A percentile compares a stretch with the other conserved stretches of the same genome.
These are phyloP conservation scores for Gryllus longicercus DNA, from an alignment of 2,888 invertebrate genomes.

Conservation along the genomic window DNA sequence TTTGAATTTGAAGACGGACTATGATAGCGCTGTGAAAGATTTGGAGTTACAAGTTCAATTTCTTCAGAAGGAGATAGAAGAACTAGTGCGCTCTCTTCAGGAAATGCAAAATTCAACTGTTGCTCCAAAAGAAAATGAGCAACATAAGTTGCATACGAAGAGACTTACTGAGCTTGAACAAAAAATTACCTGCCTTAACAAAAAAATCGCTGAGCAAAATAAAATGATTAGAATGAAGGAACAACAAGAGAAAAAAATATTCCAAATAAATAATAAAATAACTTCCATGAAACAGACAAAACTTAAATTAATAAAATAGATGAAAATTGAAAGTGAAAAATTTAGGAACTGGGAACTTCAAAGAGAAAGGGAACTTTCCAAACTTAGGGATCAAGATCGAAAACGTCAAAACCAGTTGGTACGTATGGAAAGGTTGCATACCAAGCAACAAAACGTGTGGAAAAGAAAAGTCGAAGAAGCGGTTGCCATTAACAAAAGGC, in stretches of 20 bases:
- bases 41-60: slow-evolving; percentile 65
- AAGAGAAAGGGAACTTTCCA: slow-evolving; percentile 74
- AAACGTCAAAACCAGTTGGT: slow-evolving; percentile 77
- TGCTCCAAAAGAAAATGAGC: not conserved
- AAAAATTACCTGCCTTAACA: slow-evolving; percentile 68
- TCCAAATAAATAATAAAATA: slow-evolving; percentile 66
- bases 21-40: slow-evolving; percentile 59
- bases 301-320: slow-evolving; percentile 76
- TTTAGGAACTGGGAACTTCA: slow-evolving; percentile 78
- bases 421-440: slow-evolving; percentile 71
- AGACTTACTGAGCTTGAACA: slow-evolving; percentile 73
- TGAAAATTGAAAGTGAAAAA: slow-evolving; percentile 78
- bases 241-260: slow-evolving; percentile 74
- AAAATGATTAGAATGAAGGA: slow-evolving; percentile 69
- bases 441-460: slow-evolving; percentile 77
- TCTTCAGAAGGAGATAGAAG: slow-evolving; percentile 72
- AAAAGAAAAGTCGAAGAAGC: slow-evolving; percentile 88
- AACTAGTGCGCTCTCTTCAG: slow-evolving; percentile 61
- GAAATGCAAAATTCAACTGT: slow-evolving; percentile 48
- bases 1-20: slow-evolving; percentile 50
- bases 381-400: slow-evolving; percentile 75
- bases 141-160: slow-evolving; percentile 70
- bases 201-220: slow-evolving; percentile 66
- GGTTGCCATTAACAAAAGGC: slow-evolving; percentile 75
- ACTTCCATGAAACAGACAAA: slow-evolving; percentile 71